phyloP scores from a whole-genome alignment of 2,113 vertebrate genomes.

The Oreotrochilus melanogaster region DNA sequence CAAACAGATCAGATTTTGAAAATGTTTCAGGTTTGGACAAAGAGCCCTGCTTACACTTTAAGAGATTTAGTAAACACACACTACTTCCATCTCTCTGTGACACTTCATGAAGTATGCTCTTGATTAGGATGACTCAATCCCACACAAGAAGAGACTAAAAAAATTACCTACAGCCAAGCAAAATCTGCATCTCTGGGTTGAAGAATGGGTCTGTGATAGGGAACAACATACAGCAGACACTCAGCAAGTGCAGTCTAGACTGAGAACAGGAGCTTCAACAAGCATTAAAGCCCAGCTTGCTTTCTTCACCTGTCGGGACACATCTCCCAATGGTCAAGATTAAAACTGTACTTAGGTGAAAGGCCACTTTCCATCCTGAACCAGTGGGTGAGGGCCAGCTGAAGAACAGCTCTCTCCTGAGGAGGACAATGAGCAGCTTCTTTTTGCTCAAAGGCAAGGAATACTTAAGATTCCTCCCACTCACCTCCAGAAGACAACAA shows the following conservation, averaged over 20 bases:
- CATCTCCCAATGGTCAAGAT: neutral
- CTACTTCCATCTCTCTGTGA: neutral
- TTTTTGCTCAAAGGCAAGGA: neutral
- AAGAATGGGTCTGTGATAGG: neutral
- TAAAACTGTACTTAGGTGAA: neutral
- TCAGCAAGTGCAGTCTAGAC: accelerated
- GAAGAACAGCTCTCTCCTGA: neutral
- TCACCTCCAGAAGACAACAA: neutral
- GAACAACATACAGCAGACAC: neutral
- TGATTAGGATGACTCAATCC: neutral
- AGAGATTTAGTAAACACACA: neutral
- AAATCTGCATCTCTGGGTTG: neutral
- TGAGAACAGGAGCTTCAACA: neutral
- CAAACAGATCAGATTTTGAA: neutral
- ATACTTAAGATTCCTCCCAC: neutral
- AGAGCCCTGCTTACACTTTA: neutral
- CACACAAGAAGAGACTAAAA: neutral
- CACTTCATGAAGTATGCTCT: neutral
- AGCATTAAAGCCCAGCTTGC: neutral
- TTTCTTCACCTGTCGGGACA: neutral
- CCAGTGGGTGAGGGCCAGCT: neutral
- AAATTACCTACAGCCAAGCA: neutral
- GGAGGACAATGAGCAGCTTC: neutral
- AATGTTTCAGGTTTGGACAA: neutral
- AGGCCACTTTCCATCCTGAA: neutral